Conservation (phyloP, 2,888 invertebrate species). For the Ischnura elegans region DNA sequence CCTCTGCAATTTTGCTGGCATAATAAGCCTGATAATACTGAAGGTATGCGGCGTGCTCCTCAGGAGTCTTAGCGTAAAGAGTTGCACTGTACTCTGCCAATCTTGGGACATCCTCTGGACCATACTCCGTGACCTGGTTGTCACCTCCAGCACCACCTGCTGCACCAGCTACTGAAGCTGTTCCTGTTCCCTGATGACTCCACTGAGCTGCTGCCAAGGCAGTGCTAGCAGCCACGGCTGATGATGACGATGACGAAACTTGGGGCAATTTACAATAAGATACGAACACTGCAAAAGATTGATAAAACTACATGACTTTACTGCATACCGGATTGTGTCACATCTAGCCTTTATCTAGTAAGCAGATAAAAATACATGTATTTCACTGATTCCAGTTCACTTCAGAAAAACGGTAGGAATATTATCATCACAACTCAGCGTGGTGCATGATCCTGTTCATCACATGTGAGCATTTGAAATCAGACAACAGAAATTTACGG, state of each 20-base stretch:
- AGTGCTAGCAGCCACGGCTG: constrained; percentile 75
- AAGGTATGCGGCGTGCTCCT: constrained; percentile 85
- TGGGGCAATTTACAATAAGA: constrained; percentile 76
- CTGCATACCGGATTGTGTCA: neutral
- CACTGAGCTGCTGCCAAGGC: constrained; percentile 78
- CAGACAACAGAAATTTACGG: no score
- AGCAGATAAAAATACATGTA: no score
- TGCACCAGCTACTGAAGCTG: constrained; percentile 70
- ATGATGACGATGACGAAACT: constrained; percentile 68
- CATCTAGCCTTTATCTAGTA: no score
- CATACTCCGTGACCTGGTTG: constrained; percentile 54
- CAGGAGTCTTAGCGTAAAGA: constrained; percentile 85
- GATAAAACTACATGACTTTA: neutral
- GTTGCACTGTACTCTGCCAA: constrained; percentile 88
- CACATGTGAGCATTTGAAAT: neutral
- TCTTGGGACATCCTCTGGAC: constrained; percentile 68
- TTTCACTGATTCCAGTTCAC: neutral
- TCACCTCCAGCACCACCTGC: constrained; percentile 22
- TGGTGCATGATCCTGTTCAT: constrained; percentile 59
- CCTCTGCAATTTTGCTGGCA: constrained; percentile 81
- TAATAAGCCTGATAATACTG: constrained; percentile 88
- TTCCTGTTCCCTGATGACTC: constrained; percentile 75
- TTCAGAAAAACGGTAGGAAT: constrained; percentile 1
- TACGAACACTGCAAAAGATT: constrained; percentile 78
- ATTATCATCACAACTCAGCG: constrained; percentile 17